Evolutionary conservation across 2,888 invertebrate genomes (phyloP), one percentile per base, ranked within the genome.

Genomic region (Himalopsyche tibetana): DNA sequence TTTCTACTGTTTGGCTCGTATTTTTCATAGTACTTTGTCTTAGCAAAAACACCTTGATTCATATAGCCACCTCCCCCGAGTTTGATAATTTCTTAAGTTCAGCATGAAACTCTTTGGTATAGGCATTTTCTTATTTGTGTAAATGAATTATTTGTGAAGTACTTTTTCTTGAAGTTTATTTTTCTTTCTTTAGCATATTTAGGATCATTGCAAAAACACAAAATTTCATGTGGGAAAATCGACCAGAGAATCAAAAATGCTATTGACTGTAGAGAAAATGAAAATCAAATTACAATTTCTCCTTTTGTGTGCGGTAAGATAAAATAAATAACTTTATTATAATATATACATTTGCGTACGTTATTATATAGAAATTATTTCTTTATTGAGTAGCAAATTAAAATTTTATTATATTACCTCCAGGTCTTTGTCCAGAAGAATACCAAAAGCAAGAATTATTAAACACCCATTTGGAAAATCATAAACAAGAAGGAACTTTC

Each of bases 131-230:
- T 28, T 28, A 28, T 28, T 28, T 28, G 28, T 28, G 0, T 28
- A 28, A 28, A 28, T 28, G 2, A 28, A 28, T 1, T 28, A 42
- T 42, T 42, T 5, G 6, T 42, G 42, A 9, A 8, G 42, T 2
- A 8, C 0, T 4, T 45, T 11, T 45, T 2, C 2, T 0, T 45
- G 9, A 45, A 11, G 45, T 45, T 9, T 9, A 40, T 11, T 8
- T 28, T 80, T 85, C 79, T 79, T 15, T 45, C 84, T 84, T 81
- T 81, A 86, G 86, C 81, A 2, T 86, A 86, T 55, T 84, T 42
- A 63, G 38, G 55, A 38, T 56, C 86, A 42, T 81, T 86, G 12
- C 15, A 74, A 69, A 86, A 83, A 81, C 86, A 86, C 12, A 38
- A 83, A 84, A 12, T 55, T 15, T 11, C 40, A 6, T 86, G 86